Base-by-base conservation (phyloP, 37 sponge, comb jelly and placozoan genomes). In the Halisarca cf. caerulea region DNA sequence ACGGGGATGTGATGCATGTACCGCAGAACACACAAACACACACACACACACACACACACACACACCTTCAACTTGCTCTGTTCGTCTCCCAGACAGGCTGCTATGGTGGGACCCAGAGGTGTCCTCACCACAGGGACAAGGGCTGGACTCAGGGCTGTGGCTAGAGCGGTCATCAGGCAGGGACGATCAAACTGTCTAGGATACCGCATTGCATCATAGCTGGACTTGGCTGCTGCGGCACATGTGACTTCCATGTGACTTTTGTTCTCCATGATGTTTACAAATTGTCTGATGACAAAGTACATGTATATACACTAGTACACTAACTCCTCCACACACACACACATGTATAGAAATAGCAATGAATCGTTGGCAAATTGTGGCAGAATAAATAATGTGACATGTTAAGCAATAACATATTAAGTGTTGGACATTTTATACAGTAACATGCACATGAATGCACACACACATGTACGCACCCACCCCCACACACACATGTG, bases 51-150 rank as follows among this genome's bases (percentile, higher is more conserved):
- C 51, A 47, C 11, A 47, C 6, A 47, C n/a, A n/a, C 41, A 44
- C 9, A 40, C 2, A 74, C 77, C 45, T 74, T 74, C 45, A 83
- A 73, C 73, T 88, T 82, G 70, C 81, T 85, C 36, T 89, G 64
- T 58, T 54, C 59, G 57, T 84, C 89, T 35, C 85, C 89, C n/a
- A 84, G 70, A 71, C 89, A 89, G 3, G 81, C 85, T 14, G 82
- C 81, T 18, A 89, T 80, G 51, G 89, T 89, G 57, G 43, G 59
- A 14, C 75, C 37, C 18, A 84, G 32, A 15, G 85, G 57, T 14
- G 85, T 40, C 61, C 85, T 57, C 24, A 37, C 36, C 21, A 80
- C 44, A 2, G 80, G 80, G 14, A 51, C 80, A 18, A 80, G n/a
- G 34, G 54, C 59, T 7, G 88, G 81, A 37, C 55, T 74, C 88